Evolutionary conservation across 2,888 invertebrate species (phyloP).

Genomic region (Drosophila sordidula): DNA sequence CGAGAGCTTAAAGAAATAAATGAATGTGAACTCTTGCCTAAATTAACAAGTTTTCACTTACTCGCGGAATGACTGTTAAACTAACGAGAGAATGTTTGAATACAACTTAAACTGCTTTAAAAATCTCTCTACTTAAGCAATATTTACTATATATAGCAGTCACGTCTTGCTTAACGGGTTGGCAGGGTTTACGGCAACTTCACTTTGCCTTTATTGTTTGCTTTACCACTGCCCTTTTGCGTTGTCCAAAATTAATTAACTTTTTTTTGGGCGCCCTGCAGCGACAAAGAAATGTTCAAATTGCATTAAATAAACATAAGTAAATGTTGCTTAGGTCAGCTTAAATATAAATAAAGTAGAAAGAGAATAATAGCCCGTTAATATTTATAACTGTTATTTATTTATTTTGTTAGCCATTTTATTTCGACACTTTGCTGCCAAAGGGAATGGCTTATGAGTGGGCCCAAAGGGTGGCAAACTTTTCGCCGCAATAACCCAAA

Average conservation of each 20-base stretch:
- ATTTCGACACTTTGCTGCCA: slow-evolving; percentile 17
- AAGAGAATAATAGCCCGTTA: neutral
- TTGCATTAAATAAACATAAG: slow-evolving; percentile 24
- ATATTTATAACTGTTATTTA: slow-evolving; percentile 9
- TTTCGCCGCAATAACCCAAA: slow-evolving; percentile 1
- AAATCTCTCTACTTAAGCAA: neutral
- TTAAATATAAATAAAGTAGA: neutral
- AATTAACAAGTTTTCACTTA: too few species aligned
- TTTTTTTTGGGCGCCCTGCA: neutral
- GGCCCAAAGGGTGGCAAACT: neutral
- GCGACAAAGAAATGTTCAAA: slow-evolving; percentile 3
- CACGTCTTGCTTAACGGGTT: neutral
- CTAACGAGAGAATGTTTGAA: too few species aligned
- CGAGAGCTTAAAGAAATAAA: too few species aligned
- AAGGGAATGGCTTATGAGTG: slow-evolving; percentile 47
- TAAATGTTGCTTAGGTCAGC: neutral
- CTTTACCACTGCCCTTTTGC: neutral
- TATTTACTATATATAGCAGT: neutral
- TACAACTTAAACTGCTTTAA: neutral
- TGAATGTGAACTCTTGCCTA: too few species aligned
- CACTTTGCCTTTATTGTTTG: slow-evolving; percentile 1
- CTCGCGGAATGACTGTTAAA: too few species aligned
- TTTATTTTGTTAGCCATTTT: slow-evolving; percentile 19
- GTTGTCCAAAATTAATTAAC: slow-evolving; percentile 2
- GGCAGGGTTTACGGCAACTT: neutral